Percentiles rank a stretch among this genome's conserved stretches.
Conservation (phyloP, 2,888 invertebrate species). For the Caenorhabditis sp. region DNA sequence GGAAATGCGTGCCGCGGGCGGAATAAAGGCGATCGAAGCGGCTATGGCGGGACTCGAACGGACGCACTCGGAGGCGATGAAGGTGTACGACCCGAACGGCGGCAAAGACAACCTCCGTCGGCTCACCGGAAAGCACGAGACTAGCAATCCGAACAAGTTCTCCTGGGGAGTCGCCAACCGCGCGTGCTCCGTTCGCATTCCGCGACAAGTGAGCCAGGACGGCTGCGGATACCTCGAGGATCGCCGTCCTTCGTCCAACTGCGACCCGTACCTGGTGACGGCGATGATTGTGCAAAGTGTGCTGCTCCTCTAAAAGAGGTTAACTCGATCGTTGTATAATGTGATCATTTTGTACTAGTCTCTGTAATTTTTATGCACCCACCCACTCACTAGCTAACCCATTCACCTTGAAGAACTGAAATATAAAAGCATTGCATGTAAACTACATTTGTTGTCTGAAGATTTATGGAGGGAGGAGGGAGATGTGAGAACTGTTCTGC, state of each 20-base stretch:
- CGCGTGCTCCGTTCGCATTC: constrained; percentile 74
- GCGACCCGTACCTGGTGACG: constrained; percentile 73
- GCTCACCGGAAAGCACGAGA: constrained; percentile 93
- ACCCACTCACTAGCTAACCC: no score
- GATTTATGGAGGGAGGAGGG: no score
- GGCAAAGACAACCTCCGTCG: constrained; percentile 96
- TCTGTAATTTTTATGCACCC: no score
- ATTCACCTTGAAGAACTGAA: no score
- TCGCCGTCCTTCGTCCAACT: constrained; percentile 77
- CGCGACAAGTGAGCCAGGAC: constrained; percentile 75
- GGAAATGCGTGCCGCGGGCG: constrained; percentile 84
- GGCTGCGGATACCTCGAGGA: constrained; percentile 77
- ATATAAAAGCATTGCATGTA: no score
- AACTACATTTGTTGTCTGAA: no score
- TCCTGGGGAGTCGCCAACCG: constrained; percentile 82
- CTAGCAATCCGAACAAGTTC: constrained; percentile 93
- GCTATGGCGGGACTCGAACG: constrained; percentile 33
- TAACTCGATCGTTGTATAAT: no score
- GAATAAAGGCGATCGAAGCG: constrained; percentile 63
- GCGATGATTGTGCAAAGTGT: constrained; percentile 64
- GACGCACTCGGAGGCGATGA: constrained; percentile 48
- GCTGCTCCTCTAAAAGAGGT: constrained; percentile 50
- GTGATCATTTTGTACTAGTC: no score
- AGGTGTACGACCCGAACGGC: constrained; percentile 84
- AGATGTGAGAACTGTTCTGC: no score